Evolutionary conservation across 53 echinoderm and acorn worm genomes (phyloP).

Genomic region (Actinopyga echinites): DNA sequence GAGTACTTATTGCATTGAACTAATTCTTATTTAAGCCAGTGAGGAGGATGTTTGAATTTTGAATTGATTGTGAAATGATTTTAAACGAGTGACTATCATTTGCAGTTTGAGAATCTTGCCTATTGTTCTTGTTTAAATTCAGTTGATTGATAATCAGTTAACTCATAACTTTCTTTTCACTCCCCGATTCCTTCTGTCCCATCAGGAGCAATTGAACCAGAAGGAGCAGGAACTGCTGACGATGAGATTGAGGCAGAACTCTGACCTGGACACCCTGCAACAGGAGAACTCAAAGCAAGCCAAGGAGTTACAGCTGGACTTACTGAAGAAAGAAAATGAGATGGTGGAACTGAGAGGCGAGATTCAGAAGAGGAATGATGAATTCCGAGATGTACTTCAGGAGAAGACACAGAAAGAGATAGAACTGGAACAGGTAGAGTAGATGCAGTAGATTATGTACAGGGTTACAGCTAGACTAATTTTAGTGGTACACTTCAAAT

Average conservation of each 20-base stretch:
- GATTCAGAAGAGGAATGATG: constrained; percentile 60
- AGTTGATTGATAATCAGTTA: too few species aligned
- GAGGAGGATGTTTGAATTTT: too few species aligned
- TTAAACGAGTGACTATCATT: too few species aligned
- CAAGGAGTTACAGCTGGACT: constrained; percentile 71
- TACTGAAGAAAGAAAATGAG: constrained; percentile 81
- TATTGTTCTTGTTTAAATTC: too few species aligned
- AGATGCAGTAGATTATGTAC: not conserved
- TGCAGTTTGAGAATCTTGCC: too few species aligned
- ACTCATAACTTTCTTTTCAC: too few species aligned
- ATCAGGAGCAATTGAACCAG: constrained; percentile 71
- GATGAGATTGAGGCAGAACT: constrained; percentile 67
- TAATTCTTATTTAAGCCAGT: too few species aligned
- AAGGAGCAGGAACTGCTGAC: constrained; percentile 78
- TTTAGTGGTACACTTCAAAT: not conserved
- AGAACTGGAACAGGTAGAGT: constrained; percentile 72
- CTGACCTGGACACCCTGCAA: constrained; percentile 76
- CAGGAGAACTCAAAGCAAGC: constrained; percentile 68
- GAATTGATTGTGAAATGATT: too few species aligned
- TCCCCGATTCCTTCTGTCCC: too few species aligned
- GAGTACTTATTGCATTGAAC: too few species aligned
- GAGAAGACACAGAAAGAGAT: constrained; percentile 81
- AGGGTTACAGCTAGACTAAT: not conserved
- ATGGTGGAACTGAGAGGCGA: constrained; percentile 67
- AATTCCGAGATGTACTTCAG: constrained; percentile 66